These are phyloP conservation scores for Apis dorsata DNA, from an alignment of 1,140 invertebrate genomes.

Conservation along the genomic window DNA sequence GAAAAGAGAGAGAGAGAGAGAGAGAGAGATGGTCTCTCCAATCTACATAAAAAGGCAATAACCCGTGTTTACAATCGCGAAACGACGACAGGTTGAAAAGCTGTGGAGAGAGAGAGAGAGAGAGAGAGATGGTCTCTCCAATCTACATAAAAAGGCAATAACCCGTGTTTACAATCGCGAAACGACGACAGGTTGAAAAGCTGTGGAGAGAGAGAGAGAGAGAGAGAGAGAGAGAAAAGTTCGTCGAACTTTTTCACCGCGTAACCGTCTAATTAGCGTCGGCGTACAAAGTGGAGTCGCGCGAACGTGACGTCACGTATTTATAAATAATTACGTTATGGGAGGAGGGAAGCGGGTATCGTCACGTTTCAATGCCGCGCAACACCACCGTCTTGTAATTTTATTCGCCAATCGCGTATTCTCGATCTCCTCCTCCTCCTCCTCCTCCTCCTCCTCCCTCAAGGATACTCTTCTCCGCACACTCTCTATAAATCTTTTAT, in stretches of 20 bases:
- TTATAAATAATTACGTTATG: conserved; percentile 59
- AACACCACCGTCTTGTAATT: conserved; percentile 52
- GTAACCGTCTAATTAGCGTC: conserved; percentile 55
- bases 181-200: not conserved
- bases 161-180: not conserved
- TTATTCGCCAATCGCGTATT: conserved; percentile 57
- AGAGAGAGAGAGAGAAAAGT: not conserved
- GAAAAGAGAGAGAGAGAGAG: no score
- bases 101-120: no score
- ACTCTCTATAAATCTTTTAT: no score
- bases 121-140: not conserved
- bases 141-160: conserved; percentile 29
- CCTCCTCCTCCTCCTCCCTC: conserved; percentile 35
- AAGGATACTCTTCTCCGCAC: conserved; percentile 28
- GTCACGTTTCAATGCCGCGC: conserved; percentile 57
- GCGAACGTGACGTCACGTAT: conserved; percentile 52
- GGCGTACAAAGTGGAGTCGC: conserved; percentile 25
- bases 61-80: not conserved
- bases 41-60: conserved; percentile 29
- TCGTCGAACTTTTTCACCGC: conserved; percentile 36
- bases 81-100: not conserved
- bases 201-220: not conserved
- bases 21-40: not conserved
- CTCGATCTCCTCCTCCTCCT: conserved; percentile 16
- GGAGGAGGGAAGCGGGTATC: conserved; percentile 48